Base-by-base conservation (phyloP, 1,140 invertebrate genomes). In the Octopus bimaculoides region DNA sequence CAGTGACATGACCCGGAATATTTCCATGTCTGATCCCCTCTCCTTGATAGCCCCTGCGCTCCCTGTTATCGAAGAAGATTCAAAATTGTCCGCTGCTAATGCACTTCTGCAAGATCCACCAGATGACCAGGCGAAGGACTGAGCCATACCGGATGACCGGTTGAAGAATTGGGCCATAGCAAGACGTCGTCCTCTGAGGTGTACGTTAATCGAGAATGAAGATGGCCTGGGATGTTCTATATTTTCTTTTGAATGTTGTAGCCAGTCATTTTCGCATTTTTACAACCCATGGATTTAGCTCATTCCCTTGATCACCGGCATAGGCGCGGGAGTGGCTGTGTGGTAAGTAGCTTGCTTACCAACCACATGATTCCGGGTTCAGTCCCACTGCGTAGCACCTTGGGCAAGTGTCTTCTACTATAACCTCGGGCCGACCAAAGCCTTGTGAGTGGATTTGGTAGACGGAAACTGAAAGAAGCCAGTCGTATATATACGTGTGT, bases 161-260 rank as follows among this genome's bases (percentile, higher is more conserved):
- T n/a, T n/a, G n/a, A n/a, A 69, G 5, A 12, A 69, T 5, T 14
- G 66, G 14, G 7, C 14, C 17, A 20, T 69, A 5, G 26, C 14
- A 6, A 14, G 5, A 69, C 8, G 66, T n/a, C 66, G 66, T 69
- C 14, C 66, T 10, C 26, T 69, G 66, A 8, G 14, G 66, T 69
- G 66, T 14, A 14, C 14, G 17, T 20, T 69, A n/a, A 0, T 69
- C 5, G 17, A 69, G 66, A 69, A 8, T 12, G 66, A 12, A 6
- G 66, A 69, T 17, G 14, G 66, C 66, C 26, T 69, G 5, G 66
- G 66, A n/a, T 6, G 5, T 12, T 69, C 5, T 69, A 20, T n/a
- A 69, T 69, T 69, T 20, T 69, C 14, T 6, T 69, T 69, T 69
- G 66, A 69, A 69, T 69, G 66, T 69, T 69, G 66, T 69, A 20